Evolutionary conservation across 2,888 invertebrate genomes (phyloP).

Genomic region (Harpalus rufipes): DNA sequence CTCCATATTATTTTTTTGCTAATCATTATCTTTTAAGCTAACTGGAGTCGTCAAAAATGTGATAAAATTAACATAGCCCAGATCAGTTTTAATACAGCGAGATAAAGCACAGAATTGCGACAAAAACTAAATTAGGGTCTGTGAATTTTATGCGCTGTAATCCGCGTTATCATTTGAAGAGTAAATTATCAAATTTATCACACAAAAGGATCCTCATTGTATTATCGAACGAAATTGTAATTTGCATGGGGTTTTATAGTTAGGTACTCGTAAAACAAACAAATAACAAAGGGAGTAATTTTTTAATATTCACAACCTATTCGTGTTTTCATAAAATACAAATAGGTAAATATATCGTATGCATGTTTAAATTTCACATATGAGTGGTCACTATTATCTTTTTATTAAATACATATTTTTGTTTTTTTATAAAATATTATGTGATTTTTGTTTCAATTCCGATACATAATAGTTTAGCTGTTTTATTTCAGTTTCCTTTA

Average conservation of each 20-base stretch:
- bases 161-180: conserved; percentile 22
- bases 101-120: conserved; percentile 30
- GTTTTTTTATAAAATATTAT: background rate
- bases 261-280: conserved; percentile 17
- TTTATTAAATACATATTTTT: conserved; percentile 9
- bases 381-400: background rate
- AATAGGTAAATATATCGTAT: conserved; percentile 7
- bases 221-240: conserved; percentile 39
- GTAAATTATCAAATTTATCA: conserved; percentile 39
- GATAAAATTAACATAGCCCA: conserved; percentile 30
- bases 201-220: conserved; percentile 21
- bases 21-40: background rate
- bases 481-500: background rate
- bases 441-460: background rate
- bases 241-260: conserved; percentile 40
- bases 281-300: conserved; percentile 26
- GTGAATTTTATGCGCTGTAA: conserved; percentile 36
- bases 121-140: conserved; percentile 44
- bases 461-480: background rate
- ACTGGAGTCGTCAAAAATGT: conserved; percentile 1
- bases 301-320: conserved; percentile 31
- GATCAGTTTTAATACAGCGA: conserved; percentile 15
- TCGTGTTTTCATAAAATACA: conserved; percentile 19
- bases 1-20: background rate
- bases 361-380: conserved; percentile 15